phyloP scores from a whole-genome alignment of 2,888 invertebrate genomes.

The Standfussiana lucernea region DNA sequence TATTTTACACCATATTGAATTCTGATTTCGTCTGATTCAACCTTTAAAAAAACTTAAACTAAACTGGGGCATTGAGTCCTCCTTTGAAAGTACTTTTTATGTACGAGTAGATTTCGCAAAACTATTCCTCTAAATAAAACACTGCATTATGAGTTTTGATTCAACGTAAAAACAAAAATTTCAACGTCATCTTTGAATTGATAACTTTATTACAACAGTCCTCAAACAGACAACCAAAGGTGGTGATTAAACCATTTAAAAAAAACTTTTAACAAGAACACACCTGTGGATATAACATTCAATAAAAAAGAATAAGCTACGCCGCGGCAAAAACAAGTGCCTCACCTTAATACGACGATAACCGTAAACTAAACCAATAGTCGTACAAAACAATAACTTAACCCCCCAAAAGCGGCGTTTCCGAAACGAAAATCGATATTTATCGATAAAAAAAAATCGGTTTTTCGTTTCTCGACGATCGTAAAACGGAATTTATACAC shows the following conservation, averaged over 20 bases:
- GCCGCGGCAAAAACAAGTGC: constrained; percentile 56
- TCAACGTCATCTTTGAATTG: not conserved
- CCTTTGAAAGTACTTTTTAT: not conserved
- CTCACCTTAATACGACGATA: constrained; percentile 76
- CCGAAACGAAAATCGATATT: constrained; percentile 76
- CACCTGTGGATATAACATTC: constrained; percentile 5
- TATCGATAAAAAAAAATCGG: constrained; percentile 75
- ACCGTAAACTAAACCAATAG: constrained; percentile 86
- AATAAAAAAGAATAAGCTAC: constrained; percentile 29
- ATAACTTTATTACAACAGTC: not conserved
- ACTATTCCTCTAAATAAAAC: not conserved
- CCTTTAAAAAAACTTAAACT: accelerated
- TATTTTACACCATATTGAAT: not conserved
- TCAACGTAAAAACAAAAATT: not conserved
- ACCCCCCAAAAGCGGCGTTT: constrained; percentile 67
- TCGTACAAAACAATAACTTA: constrained; percentile 78
- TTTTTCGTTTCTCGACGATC: constrained; percentile 65
- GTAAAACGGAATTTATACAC: constrained; percentile 77
- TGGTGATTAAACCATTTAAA: constrained; percentile 22
- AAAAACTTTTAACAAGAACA: not conserved
- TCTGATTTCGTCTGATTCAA: not conserved
- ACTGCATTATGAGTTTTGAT: not conserved
- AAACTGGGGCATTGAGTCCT: not conserved
- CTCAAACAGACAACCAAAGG: not conserved
- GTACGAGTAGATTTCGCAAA: not conserved